phyloP scores from a whole-genome alignment of 2,113 vertebrate species.

The Motacilla alba region DNA sequence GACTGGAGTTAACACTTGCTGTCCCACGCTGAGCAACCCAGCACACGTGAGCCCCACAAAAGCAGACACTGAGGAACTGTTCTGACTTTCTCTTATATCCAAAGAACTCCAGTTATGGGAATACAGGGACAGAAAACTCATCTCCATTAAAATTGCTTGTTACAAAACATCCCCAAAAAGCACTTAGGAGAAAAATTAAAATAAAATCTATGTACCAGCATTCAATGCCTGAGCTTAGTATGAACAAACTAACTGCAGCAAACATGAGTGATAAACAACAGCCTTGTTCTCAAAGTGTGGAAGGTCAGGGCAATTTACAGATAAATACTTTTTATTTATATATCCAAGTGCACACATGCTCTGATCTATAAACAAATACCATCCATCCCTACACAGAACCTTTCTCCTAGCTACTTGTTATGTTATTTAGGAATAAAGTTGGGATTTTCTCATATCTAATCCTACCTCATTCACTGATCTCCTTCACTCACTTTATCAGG shows the following conservation, averaged over 20 bases:
- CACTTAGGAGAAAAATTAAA: not conserved
- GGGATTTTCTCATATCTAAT: not conserved
- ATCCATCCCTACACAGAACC: not conserved
- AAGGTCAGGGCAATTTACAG: not conserved
- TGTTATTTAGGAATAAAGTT: not conserved
- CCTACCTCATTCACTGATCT: not conserved
- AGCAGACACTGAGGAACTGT: not conserved
- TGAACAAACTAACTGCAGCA: not conserved
- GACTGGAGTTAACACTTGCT: not conserved
- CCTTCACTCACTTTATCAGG: not conserved
- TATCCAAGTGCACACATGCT: not conserved
- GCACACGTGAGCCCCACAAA: not conserved
- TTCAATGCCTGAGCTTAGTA: fast-evolving
- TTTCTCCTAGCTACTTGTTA: not conserved
- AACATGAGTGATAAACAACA: not conserved
- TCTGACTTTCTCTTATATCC: not conserved
- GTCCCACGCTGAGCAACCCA: not conserved
- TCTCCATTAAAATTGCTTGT: not conserved
- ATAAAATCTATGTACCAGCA: not conserved
- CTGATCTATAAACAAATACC: not conserved
- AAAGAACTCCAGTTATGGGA: not conserved
- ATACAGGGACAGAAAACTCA: not conserved
- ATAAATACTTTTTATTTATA: not conserved
- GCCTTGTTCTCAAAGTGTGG: not conserved
- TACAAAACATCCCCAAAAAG: not conserved